These are phyloP conservation scores for Synodontis membranacea DNA, from an alignment of 2,113 vertebrate species.

Conservation along the genomic window DNA sequence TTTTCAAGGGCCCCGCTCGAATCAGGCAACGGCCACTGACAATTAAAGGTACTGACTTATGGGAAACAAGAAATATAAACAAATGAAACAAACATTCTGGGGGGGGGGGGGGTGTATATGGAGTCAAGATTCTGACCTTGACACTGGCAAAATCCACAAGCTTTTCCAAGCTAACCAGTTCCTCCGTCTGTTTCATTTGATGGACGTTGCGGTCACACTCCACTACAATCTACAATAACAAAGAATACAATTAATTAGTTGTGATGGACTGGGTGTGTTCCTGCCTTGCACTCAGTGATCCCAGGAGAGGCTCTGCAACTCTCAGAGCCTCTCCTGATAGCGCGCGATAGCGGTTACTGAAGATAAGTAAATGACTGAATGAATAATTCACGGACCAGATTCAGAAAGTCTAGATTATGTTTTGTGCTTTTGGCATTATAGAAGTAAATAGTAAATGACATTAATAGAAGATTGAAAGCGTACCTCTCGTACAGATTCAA, in stretches of 20 bases:
- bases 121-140: constrained; percentile 65
- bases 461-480: background rate
- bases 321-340: too few relatives aligned
- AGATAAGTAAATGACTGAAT: background rate
- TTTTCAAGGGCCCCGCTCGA: constrained; percentile 68
- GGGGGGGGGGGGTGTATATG: background rate
- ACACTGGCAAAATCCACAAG: constrained; percentile 70
- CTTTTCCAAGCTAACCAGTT: constrained; percentile 73
- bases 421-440: background rate
- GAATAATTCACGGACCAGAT: background rate
- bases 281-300: background rate
- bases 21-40: constrained; percentile 70
- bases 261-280: background rate
- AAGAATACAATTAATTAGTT: background rate
- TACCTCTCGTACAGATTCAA: constrained; percentile 69
- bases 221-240: constrained; percentile 64
- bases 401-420: background rate
- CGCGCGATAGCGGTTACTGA: background rate
- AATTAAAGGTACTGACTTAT: constrained; percentile 72
- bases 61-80: background rate
- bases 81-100: background rate
- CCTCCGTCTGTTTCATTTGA: constrained; percentile 74
- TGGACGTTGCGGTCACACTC: constrained; percentile 67
- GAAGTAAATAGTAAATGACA: background rate
- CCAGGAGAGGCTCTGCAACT: background rate